These are phyloP conservation scores for Callionymus lyra DNA, from an alignment of 2,113 vertebrate genomes.

Conservation along the genomic window DNA sequence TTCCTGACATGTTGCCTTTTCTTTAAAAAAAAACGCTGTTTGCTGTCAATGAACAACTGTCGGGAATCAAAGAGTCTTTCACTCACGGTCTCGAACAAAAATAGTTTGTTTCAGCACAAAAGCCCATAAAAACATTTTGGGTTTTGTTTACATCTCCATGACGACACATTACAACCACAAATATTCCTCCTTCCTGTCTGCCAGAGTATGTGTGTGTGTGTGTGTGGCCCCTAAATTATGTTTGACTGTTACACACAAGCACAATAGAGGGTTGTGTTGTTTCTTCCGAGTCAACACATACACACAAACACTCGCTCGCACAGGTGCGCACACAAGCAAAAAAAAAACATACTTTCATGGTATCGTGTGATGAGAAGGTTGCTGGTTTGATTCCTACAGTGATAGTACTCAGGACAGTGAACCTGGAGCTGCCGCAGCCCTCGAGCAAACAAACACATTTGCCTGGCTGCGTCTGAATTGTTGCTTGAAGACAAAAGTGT, in stretches of 20 bases:
- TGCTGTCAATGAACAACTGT: slow-evolving; percentile 42
- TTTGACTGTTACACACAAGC: slow-evolving; percentile 2
- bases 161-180: background rate
- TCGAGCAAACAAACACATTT: too few relatives aligned
- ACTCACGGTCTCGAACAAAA: slow-evolving; percentile 1
- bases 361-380: too few relatives aligned
- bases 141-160: background rate
- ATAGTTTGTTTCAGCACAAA: background rate
- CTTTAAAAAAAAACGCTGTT: background rate
- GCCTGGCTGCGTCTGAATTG: too few relatives aligned
- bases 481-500: too few relatives aligned
- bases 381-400: too few relatives aligned
- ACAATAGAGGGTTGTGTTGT: slow-evolving; percentile 1
- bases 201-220: background rate
- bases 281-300: slow-evolving; percentile 3
- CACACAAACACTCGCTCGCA: background rate
- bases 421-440: too few relatives aligned
- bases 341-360: too few relatives aligned
- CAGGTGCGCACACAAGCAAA: background rate
- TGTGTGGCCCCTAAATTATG: background rate
- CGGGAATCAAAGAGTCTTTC: slow-evolving; percentile 39
- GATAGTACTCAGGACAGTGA: too few relatives aligned
- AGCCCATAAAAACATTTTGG: background rate
- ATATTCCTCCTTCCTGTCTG: background rate
- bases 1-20: background rate